Base-by-base conservation (phyloP, 2,797 vertebrate species). In the Cossypha dichroa region DNA sequence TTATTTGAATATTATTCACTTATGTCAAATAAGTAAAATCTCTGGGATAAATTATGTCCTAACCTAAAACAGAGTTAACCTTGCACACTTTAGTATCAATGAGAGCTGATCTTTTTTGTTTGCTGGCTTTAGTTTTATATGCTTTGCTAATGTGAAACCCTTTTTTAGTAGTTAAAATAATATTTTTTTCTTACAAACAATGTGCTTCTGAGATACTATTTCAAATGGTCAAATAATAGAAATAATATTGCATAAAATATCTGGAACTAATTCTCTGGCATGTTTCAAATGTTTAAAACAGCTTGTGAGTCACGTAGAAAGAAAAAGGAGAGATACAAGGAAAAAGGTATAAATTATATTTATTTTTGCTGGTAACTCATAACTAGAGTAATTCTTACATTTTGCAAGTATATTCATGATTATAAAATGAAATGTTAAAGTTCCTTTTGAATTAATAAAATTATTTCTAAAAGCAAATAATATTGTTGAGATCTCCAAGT, bases 181-280 rank as follows among this genome's bases (percentile, higher is more conserved):
- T 77, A 45, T 2, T 4, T 75, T 68, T 85, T 85, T 72, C 25
- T 93, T 82, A n/a, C 23, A 83, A 79, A 59, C 25, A 25, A 1
- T 18, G 14, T 11, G 7, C 31, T 79, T 69, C 29, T 64, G 36
- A 60, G 28, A 15, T 23, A 33, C 17, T 66, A 19, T 51, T 70
- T 78, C 40, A 84, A 82, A 75, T 43, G 0, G 81, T 68, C 34
- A 58, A 79, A 40, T 68, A 40, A 74, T 90, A 81, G 43, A 85
- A 95, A 74, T 82, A 77, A 54, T 38, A 75, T 62, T 85, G 23
- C 55, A 69, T 80, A 72, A 90, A 93, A 88, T 95, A 96, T 54
- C 56, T 97, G 74, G 84, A 97, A 84, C 72, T 52, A 52, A 52
- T 52, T 52, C 29, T 97, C 16, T 87, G 95, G 54, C 75, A 79